Percentiles rank a stretch among this genome's conserved stretches.
Conservation (phyloP, 2,797 vertebrate species). For the Pterois miles region DNA sequence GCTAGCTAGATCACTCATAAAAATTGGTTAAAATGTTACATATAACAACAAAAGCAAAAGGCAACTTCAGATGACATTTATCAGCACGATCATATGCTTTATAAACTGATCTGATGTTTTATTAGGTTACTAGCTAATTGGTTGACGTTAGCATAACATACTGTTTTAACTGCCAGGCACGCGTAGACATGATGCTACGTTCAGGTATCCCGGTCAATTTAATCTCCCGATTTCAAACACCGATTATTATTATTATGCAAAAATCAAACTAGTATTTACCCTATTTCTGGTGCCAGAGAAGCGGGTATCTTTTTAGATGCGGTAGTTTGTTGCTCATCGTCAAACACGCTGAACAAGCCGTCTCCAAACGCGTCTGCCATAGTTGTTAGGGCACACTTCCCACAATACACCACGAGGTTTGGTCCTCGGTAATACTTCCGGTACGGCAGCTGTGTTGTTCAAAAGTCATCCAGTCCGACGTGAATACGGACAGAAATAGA, state of each 20-base stretch:
- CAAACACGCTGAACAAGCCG: slow-evolving; percentile 95
- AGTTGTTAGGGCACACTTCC: slow-evolving; percentile 56
- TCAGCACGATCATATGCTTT: neutral
- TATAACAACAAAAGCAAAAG: neutral
- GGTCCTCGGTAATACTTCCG: slow-evolving; percentile 32
- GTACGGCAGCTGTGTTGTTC: slow-evolving; percentile 65
- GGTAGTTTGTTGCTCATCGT: slow-evolving; percentile 86
- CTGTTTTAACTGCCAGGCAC: neutral
- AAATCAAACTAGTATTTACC: slow-evolving; percentile 69
- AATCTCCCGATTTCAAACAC: neutral
- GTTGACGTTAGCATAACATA: neutral
- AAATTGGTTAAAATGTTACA: rapidly evolving
- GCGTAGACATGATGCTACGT: neutral
- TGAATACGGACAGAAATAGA: neutral
- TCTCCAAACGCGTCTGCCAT: slow-evolving; percentile 97
- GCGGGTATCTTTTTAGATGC: slow-evolving; percentile 75
- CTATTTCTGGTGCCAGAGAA: slow-evolving; percentile 40
- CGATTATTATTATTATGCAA: rapidly evolving
- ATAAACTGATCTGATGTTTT: rapidly evolving
- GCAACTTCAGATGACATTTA: neutral
- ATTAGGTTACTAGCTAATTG: neutral
- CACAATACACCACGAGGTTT: slow-evolving; percentile 68
- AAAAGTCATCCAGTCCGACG: neutral
- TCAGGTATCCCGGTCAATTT: neutral
- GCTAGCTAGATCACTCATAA: neutral